A percentile compares a stretch with the other conserved stretches of the same genome.
These are phyloP conservation scores for Leptinotarsa texana DNA, from an alignment of 1,140 invertebrate species.

Conservation along the genomic window DNA sequence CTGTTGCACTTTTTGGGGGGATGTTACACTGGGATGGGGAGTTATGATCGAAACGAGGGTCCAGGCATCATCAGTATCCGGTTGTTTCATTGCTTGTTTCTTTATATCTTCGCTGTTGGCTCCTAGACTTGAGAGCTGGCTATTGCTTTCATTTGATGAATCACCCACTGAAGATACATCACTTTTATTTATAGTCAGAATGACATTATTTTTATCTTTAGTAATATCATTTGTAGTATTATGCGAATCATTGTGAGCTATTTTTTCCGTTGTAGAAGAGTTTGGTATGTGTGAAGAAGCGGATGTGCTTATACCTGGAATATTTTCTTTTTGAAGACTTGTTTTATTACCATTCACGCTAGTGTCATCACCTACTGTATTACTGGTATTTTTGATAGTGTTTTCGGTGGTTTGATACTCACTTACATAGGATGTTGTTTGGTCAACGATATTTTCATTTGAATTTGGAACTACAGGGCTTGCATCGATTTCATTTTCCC, in stretches of 20 bases:
- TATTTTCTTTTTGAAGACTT: too few species aligned
- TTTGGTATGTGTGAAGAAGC: too few species aligned
- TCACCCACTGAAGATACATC: too few species aligned
- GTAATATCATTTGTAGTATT: too few species aligned
- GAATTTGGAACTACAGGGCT: neutral
- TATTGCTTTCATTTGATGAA: too few species aligned
- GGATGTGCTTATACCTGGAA: too few species aligned
- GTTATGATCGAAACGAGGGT: slow-evolving; percentile 50
- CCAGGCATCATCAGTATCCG: slow-evolving; percentile 41
- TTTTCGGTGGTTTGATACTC: neutral
- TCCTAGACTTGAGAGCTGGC: too few species aligned
- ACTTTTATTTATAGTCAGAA: too few species aligned
- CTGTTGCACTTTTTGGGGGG: neutral
- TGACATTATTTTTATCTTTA: too few species aligned
- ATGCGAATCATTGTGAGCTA: too few species aligned
- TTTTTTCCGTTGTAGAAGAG: too few species aligned
- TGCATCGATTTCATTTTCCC: neutral
- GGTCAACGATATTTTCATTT: neutral
- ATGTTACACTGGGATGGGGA: slow-evolving; percentile 40
- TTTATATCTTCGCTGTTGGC: slow-evolving; percentile 2
- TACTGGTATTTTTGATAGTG: neutral
- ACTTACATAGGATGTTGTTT: neutral
- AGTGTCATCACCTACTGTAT: neutral
- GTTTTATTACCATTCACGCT: too few species aligned
- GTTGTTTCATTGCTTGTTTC: slow-evolving; percentile 4